Evolutionary conservation across 30 jellyfish, hydroid and myxozoan species (phyloP), one percentile per base, ranked within the genome.

Genomic region (Nemopilema nomurai): DNA sequence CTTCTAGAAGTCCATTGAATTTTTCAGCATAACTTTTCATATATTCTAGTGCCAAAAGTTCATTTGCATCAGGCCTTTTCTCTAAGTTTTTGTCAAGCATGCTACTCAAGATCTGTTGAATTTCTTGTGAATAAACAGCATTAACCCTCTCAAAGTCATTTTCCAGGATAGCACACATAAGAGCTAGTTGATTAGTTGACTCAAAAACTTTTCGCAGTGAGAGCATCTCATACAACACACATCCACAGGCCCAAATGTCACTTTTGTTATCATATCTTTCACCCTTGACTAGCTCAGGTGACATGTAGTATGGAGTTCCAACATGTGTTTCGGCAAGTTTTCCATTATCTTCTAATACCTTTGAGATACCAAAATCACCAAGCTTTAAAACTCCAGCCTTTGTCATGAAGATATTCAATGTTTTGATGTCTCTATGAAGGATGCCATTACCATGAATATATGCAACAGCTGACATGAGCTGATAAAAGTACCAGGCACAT

Each of bases 241-340:
- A 94, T n/a, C 99, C 99, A 81, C 97, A 89, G 0, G 99, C 99
- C 99, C 99, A 94, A 31, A 94, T 82, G 74, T 94, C 99, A 94
- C 97, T 89, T 75, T 94, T 94, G 71, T 89, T 85, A 71, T 94
- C 91, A 78, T 94, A 94, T 50, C 69, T 89, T 18, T 93, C 97
- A 18, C 98, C 98, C 64, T 84, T 88, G 77, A 93, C 92, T 28
- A 93, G 74, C 86, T 93, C 98, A 9, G 98, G 98, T 51, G 97
- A 87, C 98, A 93, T 93, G 89, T 93, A 93, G 80, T 93, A 93
- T 33, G 98, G 98, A 1, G 98, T 93, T 24, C 98, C 98, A 76
- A 93, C 98, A 72, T 85, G 82, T 0, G 98, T 80, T 51, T 93
- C 89, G 1, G 98, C 98, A 29, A 74, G 50, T 32, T 84, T 92